Evolutionary conservation across 2,888 invertebrate genomes (phyloP).

Genomic region (Caenorhabditis japonica): DNA sequence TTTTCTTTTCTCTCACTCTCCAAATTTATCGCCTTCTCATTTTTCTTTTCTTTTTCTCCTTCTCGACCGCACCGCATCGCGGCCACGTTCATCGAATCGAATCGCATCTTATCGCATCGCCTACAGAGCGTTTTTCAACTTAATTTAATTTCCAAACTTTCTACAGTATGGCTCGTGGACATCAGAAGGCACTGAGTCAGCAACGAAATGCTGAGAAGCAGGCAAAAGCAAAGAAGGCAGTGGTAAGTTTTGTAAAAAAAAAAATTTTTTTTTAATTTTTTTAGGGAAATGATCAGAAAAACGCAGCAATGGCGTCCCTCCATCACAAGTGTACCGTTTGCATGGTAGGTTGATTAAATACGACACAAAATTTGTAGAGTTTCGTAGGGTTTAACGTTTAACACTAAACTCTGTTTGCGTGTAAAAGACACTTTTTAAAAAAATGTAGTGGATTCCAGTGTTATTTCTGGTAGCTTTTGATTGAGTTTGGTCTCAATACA

Average conservation of each 20-base stretch:
- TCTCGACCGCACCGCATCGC: background rate
- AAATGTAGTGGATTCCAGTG: conserved; percentile 17
- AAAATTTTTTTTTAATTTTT: background rate
- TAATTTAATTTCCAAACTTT: background rate
- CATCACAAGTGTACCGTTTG: conserved; percentile 91
- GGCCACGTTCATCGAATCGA: conserved; percentile 10
- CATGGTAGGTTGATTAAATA: conserved; percentile 62
- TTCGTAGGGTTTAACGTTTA: too few species aligned
- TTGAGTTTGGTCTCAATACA: too few species aligned
- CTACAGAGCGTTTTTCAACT: conserved; percentile 2
- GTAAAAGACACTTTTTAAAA: conserved; percentile 8
- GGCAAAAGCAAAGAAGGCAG: conserved; percentile 47
- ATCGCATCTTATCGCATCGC: background rate
- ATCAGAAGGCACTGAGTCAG: conserved; percentile 97
- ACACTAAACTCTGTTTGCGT: background rate
- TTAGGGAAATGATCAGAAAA: conserved; percentile 91
- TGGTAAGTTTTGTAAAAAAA: conserved; percentile 3
- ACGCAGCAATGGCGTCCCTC: conserved; percentile 93
- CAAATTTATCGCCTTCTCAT: background rate
- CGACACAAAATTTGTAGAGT: too few species aligned
- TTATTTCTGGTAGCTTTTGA: conserved; percentile 26
- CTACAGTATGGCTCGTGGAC: conserved; percentile 91
- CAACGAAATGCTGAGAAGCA: conserved; percentile 53
- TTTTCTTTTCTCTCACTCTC: conserved; percentile 8
- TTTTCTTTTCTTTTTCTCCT: conserved; percentile 5